phyloP scores from a whole-genome alignment of 2,797 vertebrate species.

The Lemur catta region DNA sequence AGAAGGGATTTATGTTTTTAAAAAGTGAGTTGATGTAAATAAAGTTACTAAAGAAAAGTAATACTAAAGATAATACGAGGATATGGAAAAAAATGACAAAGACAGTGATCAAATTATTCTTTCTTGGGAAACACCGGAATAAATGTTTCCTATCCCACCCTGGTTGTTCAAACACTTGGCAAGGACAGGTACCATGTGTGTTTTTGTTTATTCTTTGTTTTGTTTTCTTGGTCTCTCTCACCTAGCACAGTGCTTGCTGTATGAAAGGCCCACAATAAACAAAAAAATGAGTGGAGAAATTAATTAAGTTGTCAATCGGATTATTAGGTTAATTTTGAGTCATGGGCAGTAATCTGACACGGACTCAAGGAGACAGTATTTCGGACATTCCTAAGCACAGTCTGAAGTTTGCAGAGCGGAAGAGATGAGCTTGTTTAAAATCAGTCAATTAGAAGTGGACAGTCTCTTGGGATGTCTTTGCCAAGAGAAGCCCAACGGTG shows the following conservation, averaged over 20 bases:
- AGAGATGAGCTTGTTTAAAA: slow-evolving; percentile 42
- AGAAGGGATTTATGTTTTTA: not conserved
- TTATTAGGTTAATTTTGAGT: slow-evolving; percentile 60
- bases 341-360: not conserved
- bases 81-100: not conserved
- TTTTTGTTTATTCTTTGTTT: not conserved
- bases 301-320: slow-evolving; percentile 62
- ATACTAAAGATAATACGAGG: not conserved
- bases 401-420: slow-evolving; percentile 33
- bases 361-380: not conserved
- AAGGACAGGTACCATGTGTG: not conserved
- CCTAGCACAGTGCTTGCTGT: not conserved
- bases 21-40: not conserved
- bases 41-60: slow-evolving; percentile 24
- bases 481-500: slow-evolving; percentile 54
- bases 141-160: not conserved
- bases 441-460: slow-evolving; percentile 65
- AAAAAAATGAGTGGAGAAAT: not conserved
- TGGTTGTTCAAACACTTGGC: not conserved
- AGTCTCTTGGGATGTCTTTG: slow-evolving; percentile 59
- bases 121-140: not conserved
- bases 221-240: not conserved
- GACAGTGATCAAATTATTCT: not conserved
- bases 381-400: not conserved
- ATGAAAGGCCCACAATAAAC: not conserved